Evolutionary conservation across 2,797 vertebrate species (phyloP).

Genomic region (Aselliscus stoliczkanus): DNA sequence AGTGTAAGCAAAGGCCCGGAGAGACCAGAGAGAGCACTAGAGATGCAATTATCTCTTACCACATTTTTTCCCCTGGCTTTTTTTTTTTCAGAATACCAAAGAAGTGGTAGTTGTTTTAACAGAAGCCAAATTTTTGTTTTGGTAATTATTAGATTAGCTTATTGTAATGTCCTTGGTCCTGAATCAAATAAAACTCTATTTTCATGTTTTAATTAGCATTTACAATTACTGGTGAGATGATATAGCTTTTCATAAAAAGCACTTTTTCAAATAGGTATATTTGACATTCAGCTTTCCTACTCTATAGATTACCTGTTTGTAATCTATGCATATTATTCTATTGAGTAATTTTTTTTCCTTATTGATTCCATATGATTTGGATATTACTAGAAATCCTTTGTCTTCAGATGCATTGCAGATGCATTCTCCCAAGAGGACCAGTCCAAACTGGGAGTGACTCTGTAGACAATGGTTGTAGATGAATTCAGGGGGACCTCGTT

Average conservation of each 20-base stretch:
- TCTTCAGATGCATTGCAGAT: not conserved
- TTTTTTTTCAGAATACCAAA: not conserved
- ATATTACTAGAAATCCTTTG: not conserved
- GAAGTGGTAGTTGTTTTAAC: not conserved
- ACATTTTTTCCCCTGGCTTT: not conserved
- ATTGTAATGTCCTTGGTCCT: not conserved
- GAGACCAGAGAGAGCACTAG: not conserved
- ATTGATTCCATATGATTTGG: not conserved
- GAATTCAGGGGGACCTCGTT: not conserved
- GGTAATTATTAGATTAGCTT: conserved; percentile 7
- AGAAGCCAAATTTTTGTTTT: not conserved
- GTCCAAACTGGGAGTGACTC: not conserved
- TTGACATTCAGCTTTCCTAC: not conserved
- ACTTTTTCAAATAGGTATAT: not conserved
- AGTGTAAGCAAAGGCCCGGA: not conserved
- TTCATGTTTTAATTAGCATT: conserved; percentile 27
- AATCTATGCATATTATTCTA: not conserved
- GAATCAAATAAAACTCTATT: not conserved
- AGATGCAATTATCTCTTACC: not conserved
- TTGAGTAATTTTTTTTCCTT: not conserved
- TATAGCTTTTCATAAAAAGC: not conserved
- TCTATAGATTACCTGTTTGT: not conserved
- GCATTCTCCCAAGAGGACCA: not conserved
- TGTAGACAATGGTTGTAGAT: not conserved
- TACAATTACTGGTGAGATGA: not conserved